Percentiles rank a stretch among this genome's conserved stretches.
These are phyloP conservation scores for Drosophila mulleri DNA, from an alignment of 2,888 invertebrate species.

Conservation along the genomic window DNA sequence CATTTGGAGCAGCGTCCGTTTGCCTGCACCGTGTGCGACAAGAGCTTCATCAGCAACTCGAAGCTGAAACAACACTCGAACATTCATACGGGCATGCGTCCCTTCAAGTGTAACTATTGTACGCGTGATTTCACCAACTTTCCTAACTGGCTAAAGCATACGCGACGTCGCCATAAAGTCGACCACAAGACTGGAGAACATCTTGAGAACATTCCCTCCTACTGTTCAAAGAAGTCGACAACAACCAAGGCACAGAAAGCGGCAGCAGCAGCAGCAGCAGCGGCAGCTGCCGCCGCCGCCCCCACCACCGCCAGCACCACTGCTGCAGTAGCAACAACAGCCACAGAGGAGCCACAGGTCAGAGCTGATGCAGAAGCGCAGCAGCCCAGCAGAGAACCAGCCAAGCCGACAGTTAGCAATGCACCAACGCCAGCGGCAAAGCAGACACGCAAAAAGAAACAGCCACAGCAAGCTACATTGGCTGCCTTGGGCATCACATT, in stretches of 20 bases:
- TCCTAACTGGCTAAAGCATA: slow-evolving; percentile 88
- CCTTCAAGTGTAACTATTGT: slow-evolving; percentile 87
- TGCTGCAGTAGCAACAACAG: background rate
- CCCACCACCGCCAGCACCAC: slow-evolving; percentile 25
- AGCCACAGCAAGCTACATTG: slow-evolving; percentile 71
- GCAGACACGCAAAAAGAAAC: slow-evolving; percentile 68
- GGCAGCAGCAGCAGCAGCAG: slow-evolving; percentile 65
- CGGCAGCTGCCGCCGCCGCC: slow-evolving; percentile 50
- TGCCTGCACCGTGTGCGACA: slow-evolving; percentile 86
- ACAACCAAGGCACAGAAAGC: slow-evolving; percentile 68
- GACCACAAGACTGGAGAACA: slow-evolving; percentile 85
- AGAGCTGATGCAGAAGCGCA: slow-evolving; percentile 12
- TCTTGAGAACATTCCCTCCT: slow-evolving; percentile 84
- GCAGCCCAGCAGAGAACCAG: slow-evolving; percentile 14
- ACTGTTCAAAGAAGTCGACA: slow-evolving; percentile 83
- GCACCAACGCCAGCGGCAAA: slow-evolving; percentile 50
- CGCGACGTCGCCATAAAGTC: slow-evolving; percentile 86
- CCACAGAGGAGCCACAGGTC: slow-evolving; percentile 17
- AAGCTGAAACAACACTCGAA: slow-evolving; percentile 87
- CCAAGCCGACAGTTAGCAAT: slow-evolving; percentile 29
- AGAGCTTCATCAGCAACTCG: slow-evolving; percentile 87
- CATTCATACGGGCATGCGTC: slow-evolving; percentile 87
- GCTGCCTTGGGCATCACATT: slow-evolving; percentile 71
- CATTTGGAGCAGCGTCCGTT: slow-evolving; percentile 86
- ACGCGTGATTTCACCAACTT: slow-evolving; percentile 87